These are phyloP conservation scores for Formica selysi DNA, from an alignment of 1,140 invertebrate genomes.

Conservation along the genomic window DNA sequence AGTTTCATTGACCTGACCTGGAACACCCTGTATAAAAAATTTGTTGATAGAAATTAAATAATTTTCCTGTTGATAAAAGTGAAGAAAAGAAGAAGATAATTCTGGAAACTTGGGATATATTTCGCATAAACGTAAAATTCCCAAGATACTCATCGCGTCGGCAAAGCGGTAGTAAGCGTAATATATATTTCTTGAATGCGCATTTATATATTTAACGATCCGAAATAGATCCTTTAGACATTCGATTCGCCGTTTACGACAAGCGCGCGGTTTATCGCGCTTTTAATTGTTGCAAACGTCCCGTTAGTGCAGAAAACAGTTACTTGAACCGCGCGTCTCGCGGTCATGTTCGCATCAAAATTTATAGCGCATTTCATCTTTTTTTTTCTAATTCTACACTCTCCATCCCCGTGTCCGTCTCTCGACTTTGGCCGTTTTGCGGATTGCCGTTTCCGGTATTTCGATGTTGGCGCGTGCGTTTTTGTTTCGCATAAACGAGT, in stretches of 20 bases:
- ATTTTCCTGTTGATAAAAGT: neutral
- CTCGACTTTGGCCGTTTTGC: neutral
- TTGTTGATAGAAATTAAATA: no score
- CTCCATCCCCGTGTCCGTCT: neutral
- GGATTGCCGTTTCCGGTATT: constrained; percentile 40
- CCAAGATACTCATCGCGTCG: neutral
- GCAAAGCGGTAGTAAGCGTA: neutral
- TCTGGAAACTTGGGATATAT: neutral
- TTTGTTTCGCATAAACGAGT: constrained; percentile 27
- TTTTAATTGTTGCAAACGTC: constrained; percentile 32
- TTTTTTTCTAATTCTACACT: neutral
- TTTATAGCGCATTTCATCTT: neutral
- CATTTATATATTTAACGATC: constrained; percentile 14
- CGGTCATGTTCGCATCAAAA: neutral
- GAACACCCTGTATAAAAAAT: no score
- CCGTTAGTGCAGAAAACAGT: constrained; percentile 31
- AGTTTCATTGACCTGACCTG: no score
- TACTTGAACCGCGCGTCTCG: neutral
- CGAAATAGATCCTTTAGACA: constrained; percentile 17
- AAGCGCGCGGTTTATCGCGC: constrained; percentile 30
- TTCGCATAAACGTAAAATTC: neutral
- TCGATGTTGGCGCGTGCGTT: constrained; percentile 14
- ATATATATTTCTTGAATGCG: neutral
- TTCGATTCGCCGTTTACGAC: constrained; percentile 34
- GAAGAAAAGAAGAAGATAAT: neutral